Conservation (phyloP, 2,113 vertebrate species). For the Mixornis gularis region DNA sequence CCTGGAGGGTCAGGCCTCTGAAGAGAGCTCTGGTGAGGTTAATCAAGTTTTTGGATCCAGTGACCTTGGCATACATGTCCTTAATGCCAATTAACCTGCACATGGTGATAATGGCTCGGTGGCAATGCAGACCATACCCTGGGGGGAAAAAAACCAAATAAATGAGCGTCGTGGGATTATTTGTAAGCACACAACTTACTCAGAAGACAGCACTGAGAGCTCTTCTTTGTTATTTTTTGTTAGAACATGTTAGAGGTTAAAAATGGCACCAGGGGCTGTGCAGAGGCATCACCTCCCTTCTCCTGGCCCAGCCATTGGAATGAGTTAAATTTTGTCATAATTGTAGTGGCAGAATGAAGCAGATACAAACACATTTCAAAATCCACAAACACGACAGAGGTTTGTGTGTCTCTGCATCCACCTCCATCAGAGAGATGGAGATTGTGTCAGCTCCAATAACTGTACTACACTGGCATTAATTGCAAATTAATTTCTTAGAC, state of each 20-base stretch:
- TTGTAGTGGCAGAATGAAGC: background rate
- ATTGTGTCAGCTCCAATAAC: background rate
- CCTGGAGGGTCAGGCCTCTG: constrained; percentile 81
- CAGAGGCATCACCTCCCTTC: background rate
- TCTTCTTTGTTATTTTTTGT: background rate
- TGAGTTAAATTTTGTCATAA: background rate
- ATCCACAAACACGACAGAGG: background rate
- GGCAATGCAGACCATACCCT: constrained; percentile 93
- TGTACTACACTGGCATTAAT: background rate
- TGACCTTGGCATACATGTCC: constrained; percentile 91
- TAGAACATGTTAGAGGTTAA: background rate
- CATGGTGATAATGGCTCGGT: constrained; percentile 90
- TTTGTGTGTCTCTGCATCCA: background rate
- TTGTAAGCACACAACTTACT: background rate
- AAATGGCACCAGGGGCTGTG: background rate
- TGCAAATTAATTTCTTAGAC: background rate
- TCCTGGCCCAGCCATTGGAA: background rate
- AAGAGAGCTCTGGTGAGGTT: constrained; percentile 90
- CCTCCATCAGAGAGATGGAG: background rate
- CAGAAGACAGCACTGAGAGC: background rate
- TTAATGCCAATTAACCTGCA: constrained; percentile 90
- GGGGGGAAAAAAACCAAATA: background rate
- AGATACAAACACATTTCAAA: background rate
- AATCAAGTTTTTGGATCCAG: constrained; percentile 85
- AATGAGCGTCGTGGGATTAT: background rate